A percentile compares a stretch with the other conserved stretches of the same genome.
phyloP scores from a whole-genome alignment of 2,797 vertebrate species.

The Salarias fasciatus region DNA sequence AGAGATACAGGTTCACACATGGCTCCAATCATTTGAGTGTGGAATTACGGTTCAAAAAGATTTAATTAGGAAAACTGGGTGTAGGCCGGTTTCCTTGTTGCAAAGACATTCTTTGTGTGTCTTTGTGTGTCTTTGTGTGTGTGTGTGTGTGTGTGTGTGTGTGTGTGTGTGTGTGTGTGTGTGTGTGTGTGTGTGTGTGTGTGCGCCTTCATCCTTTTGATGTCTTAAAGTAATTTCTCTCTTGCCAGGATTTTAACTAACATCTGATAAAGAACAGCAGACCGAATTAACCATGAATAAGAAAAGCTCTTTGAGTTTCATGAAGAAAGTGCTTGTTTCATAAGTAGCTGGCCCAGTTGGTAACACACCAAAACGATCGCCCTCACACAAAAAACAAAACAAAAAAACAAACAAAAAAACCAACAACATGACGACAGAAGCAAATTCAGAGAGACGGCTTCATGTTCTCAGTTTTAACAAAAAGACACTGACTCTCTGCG shows the following conservation, averaged over 20 bases:
- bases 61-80: too few relatives aligned
- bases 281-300: constrained; percentile 27
- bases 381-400: constrained; percentile 5
- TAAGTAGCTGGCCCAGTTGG: constrained; percentile 30
- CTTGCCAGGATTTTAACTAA: too few relatives aligned
- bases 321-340: constrained; percentile 31
- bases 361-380: constrained; percentile 28
- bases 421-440: constrained; percentile 16
- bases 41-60: too few relatives aligned
- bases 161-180: too few relatives aligned
- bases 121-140: too few relatives aligned
- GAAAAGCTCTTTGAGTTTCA: constrained; percentile 35
- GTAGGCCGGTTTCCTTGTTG: too few relatives aligned
- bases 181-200: too few relatives aligned
- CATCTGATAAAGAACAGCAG: constrained; percentile 25
- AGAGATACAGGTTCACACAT: too few relatives aligned
- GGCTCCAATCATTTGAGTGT: too few relatives aligned
- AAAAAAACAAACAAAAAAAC: too few relatives aligned
- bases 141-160: too few relatives aligned
- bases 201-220: background rate
- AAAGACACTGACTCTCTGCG: constrained; percentile 21
- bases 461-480: constrained; percentile 15
- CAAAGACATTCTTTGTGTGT: too few relatives aligned
- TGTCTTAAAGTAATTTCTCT: constrained; percentile 9
- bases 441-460: constrained; percentile 7